These are phyloP conservation scores for Caenorhabditis japonica DNA, from an alignment of 2,888 invertebrate species.

Conservation along the genomic window DNA sequence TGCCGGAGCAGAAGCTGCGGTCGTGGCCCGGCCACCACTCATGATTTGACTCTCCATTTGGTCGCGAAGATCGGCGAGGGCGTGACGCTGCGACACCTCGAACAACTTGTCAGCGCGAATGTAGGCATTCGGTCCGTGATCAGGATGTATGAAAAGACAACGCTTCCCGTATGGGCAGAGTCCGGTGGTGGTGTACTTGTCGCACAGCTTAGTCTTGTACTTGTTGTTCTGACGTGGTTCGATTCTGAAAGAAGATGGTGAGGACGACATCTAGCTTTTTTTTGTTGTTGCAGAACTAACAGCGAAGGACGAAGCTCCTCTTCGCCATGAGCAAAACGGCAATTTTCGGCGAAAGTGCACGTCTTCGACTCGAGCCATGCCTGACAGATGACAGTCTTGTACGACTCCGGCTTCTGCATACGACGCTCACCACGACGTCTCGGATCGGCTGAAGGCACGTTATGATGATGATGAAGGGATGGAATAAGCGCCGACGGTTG, in stretches of 20 bases:
- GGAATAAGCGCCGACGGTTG: neutral
- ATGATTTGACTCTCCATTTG: constrained; percentile 52
- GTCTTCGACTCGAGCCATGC: constrained; percentile 73
- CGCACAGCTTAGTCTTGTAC: constrained; percentile 77
- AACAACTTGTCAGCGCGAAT: constrained; percentile 67
- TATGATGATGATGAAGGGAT: neutral
- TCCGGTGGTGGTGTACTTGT: constrained; percentile 76
- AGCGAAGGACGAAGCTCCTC: constrained; percentile 70
- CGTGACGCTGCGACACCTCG: constrained; percentile 63
- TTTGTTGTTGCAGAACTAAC: no score
- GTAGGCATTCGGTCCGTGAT: constrained; percentile 62
- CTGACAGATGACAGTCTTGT: constrained; percentile 77
- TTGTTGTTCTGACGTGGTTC: constrained; percentile 69
- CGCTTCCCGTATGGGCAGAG: constrained; percentile 76
- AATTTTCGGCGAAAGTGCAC: constrained; percentile 74
- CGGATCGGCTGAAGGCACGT: constrained; percentile 5
- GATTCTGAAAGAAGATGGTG: constrained; percentile 44
- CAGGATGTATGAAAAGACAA: constrained; percentile 76
- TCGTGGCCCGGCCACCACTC: constrained; percentile 25
- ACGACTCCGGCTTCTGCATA: constrained; percentile 71
- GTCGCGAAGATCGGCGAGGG: constrained; percentile 57
- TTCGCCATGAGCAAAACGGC: constrained; percentile 75
- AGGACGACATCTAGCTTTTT: neutral
- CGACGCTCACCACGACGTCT: constrained; percentile 45
- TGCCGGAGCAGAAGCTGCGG: neutral